Base-by-base conservation (phyloP, 2,113 vertebrate genomes). In the Neogobius melanostomus region DNA sequence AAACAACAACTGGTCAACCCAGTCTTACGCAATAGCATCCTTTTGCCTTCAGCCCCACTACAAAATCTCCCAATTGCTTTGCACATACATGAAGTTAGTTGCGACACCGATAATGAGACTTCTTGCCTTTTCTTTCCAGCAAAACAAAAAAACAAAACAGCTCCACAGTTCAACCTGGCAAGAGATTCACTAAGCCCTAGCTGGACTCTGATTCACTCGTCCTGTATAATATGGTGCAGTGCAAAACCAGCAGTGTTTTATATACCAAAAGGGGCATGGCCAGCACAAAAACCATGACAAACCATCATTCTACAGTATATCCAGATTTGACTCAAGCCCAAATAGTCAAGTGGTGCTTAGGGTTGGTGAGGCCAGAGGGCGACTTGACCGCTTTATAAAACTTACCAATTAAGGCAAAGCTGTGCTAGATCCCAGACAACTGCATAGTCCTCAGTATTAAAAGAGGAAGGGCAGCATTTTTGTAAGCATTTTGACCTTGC, bases 241-340 rank as follows among this genome's bases (percentile, higher is more conserved):
- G 67, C 65, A 64, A 56, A 59, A 50, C 57, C 15, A 61, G 42
- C 75, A 50, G 72, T 11, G 54, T 84, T 87, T 83, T 89, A 86
- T 83, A 86, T 81, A 78, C 68, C 56, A 9, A 56, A 14, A 64
- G 83, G 81, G 80, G 79, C 84, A 85, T 48, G 82, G 62, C 79
- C 62, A 44, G 80, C 66, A 54, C 65, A 68, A 28, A 36, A 11
- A 60, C 65, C 64, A 65, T 65, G 21, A 57, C 48, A 76, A 80
- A 72, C 46, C 47, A 65, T 66, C 76, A 69, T 61, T 71, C 64
- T 74, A 21, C 21, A 21, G 21, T 21, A 17, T 74, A 74, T 69
- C 82, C 77, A 74, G 68, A 48, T 36, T 77, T 79, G 81, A 84
- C 74, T 42, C 53, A 11, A 71, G 11, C 56, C 76, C 73, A 59